Evolutionary conservation across 2,888 invertebrate species (phyloP), one percentile per base, ranked within the genome.

Genomic region (Atrina japonica): DNA sequence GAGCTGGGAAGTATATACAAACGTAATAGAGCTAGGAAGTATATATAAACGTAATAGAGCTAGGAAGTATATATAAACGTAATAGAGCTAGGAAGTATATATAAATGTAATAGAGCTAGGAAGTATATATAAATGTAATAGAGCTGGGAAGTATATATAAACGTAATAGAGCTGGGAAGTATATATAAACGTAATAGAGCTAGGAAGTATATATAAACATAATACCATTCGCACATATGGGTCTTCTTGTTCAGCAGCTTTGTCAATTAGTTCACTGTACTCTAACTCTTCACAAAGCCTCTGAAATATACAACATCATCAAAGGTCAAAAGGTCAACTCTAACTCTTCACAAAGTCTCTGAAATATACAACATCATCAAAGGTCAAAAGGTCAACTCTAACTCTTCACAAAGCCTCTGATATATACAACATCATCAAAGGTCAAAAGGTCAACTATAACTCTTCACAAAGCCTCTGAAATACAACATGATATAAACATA

Each of bases 271-370:
- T 85, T 95, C 95, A 3, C 94, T 94, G 91, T 96, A 96, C 86
- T 96, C 96, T 64, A 96, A 91, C 88, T 96, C 96, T 87, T 96
- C 96, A 92, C 95, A 95, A 47, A 96, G 92, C 50, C 95, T 92
- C 94, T 95, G 91, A 0, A 88, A 84, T 0, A 35, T n/a, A 18
- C 35, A 40, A 56, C 9, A 40, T 40, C 1, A 18, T 18, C n/a
- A 40, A 21, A 41, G 0, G 14, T 2, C 18, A n/a, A n/a, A n/a
- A n/a, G n/a, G n/a, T n/a, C n/a, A n/a, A 30, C 9, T 3, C n/a
- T 56, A 40, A 16, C 27, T 14, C 23, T 47, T 1, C 14, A 52
- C 16, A 58, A 53, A 27, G 25, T 53, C n/a, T 27, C 16, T n/a
- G 11, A 3, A 14, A 23, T n/a, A 11, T 9, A 14, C 27, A 30